These are phyloP conservation scores for Lagopus muta DNA, from an alignment of 2,113 vertebrate genomes.

Conservation along the genomic window DNA sequence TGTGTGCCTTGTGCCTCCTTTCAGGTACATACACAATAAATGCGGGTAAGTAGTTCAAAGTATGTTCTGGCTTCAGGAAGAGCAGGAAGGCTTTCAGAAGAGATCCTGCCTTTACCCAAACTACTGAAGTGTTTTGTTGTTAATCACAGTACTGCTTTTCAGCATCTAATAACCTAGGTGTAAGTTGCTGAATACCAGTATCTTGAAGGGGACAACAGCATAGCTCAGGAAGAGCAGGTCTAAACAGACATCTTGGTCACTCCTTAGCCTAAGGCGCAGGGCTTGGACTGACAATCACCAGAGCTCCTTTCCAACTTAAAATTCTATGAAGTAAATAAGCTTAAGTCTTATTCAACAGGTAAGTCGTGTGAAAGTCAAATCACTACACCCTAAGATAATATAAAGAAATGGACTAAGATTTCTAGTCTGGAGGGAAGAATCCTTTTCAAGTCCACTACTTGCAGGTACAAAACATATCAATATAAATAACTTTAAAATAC, in stretches of 20 bases:
- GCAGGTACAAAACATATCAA: not conserved
- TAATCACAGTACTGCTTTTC: not conserved
- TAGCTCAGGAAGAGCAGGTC: not conserved
- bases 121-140: not conserved
- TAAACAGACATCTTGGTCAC: not conserved
- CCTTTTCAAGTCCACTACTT: not conserved
- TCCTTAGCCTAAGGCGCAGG: not conserved
- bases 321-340: slow-evolving; percentile 11
- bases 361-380: not conserved
- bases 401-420: not conserved
- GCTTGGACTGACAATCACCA: not conserved
- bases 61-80: not conserved
- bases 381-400: not conserved
- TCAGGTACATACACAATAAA: not conserved
- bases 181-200: not conserved
- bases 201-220: not conserved
- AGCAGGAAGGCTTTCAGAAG: not conserved
- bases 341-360: not conserved
- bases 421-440: not conserved
- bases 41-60: not conserved
- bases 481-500: slow-evolving; percentile 2
- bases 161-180: not conserved
- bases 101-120: not conserved
- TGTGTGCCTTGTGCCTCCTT: not conserved
- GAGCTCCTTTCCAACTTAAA: not conserved